These are phyloP conservation scores for Strigamia maritima DNA, from an alignment of 2,888 invertebrate genomes.

Conservation along the genomic window DNA sequence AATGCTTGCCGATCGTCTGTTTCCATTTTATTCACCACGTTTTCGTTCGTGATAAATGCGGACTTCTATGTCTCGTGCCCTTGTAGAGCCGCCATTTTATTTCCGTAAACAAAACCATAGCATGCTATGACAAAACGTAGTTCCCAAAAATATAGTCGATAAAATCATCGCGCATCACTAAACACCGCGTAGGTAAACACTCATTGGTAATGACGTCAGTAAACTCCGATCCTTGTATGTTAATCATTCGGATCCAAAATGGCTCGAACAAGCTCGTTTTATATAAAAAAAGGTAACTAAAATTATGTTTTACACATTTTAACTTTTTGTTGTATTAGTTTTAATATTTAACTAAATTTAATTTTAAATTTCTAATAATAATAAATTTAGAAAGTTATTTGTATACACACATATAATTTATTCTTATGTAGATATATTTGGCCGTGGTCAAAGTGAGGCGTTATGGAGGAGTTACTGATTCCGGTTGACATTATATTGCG, in stretches of 20 bases:
- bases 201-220: too few relatives aligned
- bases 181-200: too few relatives aligned
- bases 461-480: slow-evolving; percentile 31
- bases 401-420: background rate
- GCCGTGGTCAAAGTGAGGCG: slow-evolving; percentile 12
- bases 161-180: too few relatives aligned
- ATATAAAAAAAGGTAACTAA: background rate
- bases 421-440: background rate
- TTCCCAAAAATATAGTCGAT: too few relatives aligned
- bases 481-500: slow-evolving; percentile 7
- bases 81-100: too few relatives aligned
- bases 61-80: too few relatives aligned
- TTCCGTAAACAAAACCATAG: too few relatives aligned
- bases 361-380: background rate
- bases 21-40: background rate
- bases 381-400: background rate
- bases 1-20: background rate
- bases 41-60: background rate
- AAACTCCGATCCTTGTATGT: too few relatives aligned
- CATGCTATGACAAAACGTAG: too few relatives aligned
- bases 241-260: too few relatives aligned
- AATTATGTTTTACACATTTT: background rate
- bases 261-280: too few relatives aligned
- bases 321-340: background rate
- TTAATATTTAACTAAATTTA: background rate